These are phyloP conservation scores for Venusia cambrica DNA, from an alignment of 2,888 invertebrate species.

Conservation along the genomic window DNA sequence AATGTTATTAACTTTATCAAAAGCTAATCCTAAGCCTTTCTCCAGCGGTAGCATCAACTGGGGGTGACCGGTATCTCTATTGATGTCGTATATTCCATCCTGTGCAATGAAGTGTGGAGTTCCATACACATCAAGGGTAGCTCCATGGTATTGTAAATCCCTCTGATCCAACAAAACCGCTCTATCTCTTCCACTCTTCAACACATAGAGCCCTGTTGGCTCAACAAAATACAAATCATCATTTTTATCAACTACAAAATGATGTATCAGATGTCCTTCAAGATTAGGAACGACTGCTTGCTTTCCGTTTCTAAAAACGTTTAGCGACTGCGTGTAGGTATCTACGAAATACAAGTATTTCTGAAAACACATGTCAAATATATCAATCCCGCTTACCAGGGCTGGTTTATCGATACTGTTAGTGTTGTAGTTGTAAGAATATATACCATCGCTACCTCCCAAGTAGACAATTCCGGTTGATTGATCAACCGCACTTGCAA, in stretches of 20 bases:
- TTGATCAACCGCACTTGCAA: constrained; percentile 56
- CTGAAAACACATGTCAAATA: constrained; percentile 54
- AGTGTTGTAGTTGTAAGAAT: constrained; percentile 44
- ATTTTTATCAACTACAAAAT: constrained; percentile 45
- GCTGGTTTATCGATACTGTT: constrained; percentile 41
- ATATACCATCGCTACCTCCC: constrained; percentile 61
- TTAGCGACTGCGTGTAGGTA: constrained; percentile 47
- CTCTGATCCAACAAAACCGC: constrained; percentile 38
- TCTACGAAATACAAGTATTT: constrained; percentile 53
- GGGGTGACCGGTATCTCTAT: constrained; percentile 37
- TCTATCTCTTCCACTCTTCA: constrained; percentile 34
- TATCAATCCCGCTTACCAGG: constrained; percentile 43
- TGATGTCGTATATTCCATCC: constrained; percentile 50
- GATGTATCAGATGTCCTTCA: constrained; percentile 45
- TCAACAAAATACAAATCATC: constrained; percentile 48
- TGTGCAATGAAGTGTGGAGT: constrained; percentile 47
- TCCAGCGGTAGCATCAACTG: constrained; percentile 38
- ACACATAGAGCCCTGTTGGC: constrained; percentile 42
- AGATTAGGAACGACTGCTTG: constrained; percentile 34
- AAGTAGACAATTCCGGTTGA: constrained; percentile 45
- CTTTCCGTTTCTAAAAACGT: constrained; percentile 35
- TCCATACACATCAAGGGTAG: constrained; percentile 43
- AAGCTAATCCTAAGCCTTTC: constrained; percentile 53
- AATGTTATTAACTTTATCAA: constrained; percentile 54
- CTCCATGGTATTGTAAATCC: constrained; percentile 45